These are phyloP conservation scores for Carapus acus DNA, from an alignment of 2,797 vertebrate species.

Conservation along the genomic window DNA sequence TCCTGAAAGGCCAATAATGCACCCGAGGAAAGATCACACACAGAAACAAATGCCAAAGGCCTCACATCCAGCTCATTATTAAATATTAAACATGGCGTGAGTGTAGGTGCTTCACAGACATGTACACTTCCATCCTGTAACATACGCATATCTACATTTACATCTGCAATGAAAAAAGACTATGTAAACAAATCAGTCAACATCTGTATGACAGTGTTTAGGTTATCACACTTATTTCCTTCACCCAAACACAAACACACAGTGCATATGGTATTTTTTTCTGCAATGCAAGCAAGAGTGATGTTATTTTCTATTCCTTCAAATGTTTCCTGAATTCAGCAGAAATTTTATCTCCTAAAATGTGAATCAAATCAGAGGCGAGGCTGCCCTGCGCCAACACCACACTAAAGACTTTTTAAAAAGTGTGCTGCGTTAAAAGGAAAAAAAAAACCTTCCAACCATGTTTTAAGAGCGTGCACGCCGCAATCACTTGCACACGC, in stretches of 20 bases:
- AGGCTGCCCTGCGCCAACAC: constrained; percentile 32
- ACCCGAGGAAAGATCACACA: constrained; percentile 5
- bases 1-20: constrained; percentile 26
- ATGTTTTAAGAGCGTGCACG: constrained; percentile 46
- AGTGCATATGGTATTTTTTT: neutral
- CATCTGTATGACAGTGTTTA: constrained; percentile 28
- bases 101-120: constrained; percentile 15
- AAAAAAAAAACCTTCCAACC: too few relatives aligned
- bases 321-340: constrained; percentile 9
- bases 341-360: constrained; percentile 24
- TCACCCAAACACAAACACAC: neutral
- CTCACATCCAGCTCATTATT: constrained; percentile 9
- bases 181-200: constrained; percentile 59
- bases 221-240: neutral
- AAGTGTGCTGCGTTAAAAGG: constrained; percentile 24
- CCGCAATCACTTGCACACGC: constrained; percentile 23
- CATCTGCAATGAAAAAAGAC: constrained; percentile 29
- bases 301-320: constrained; percentile 40
- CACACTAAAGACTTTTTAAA: constrained; percentile 15
- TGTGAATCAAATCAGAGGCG: constrained; percentile 28
- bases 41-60: neutral
- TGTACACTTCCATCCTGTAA: constrained; percentile 31
- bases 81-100: constrained; percentile 1
- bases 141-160: constrained; percentile 21
- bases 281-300: constrained; percentile 22